Conservation (phyloP, 2,888 invertebrate genomes). For the Trichogramma evanescens region DNA sequence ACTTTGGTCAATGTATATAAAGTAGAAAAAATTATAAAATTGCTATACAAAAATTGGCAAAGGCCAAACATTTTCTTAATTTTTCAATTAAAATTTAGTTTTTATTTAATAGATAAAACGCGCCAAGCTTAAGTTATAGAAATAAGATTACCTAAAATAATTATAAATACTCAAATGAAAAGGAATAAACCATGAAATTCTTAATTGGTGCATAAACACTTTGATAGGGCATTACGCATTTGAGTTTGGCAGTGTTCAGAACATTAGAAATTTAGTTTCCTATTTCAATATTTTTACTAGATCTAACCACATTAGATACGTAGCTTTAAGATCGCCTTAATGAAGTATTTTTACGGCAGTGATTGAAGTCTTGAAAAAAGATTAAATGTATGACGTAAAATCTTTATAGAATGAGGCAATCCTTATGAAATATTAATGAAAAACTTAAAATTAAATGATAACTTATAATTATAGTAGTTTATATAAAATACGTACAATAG, state of each 20-base stretch:
- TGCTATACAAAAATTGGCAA: conserved; percentile 11
- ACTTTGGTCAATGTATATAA: conserved; percentile 18
- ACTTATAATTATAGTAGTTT: not conserved
- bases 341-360: not conserved
- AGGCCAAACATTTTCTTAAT: conserved; percentile 19
- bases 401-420: not conserved
- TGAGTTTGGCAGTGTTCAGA: conserved; percentile 41
- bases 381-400: not conserved
- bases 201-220: not conserved
- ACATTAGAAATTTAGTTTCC: not conserved
- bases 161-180: conserved; percentile 2
- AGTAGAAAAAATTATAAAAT: conserved; percentile 3
- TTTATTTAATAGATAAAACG: conserved; percentile 8
- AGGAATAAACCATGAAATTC: conserved; percentile 4
- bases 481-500: not conserved
- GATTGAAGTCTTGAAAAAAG: not conserved
- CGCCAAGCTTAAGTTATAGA: conserved; percentile 11
- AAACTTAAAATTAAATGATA: not conserved
- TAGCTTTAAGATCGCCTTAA: no score
- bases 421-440: not conserved
- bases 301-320: no score
- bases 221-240: conserved; percentile 32
- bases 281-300: no score
- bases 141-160: conserved; percentile 7
- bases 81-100: not conserved